Percentiles rank a stretch among this genome's conserved stretches.
phyloP scores from a whole-genome alignment of 2,888 invertebrate genomes.

The Calameuta pallipes region DNA sequence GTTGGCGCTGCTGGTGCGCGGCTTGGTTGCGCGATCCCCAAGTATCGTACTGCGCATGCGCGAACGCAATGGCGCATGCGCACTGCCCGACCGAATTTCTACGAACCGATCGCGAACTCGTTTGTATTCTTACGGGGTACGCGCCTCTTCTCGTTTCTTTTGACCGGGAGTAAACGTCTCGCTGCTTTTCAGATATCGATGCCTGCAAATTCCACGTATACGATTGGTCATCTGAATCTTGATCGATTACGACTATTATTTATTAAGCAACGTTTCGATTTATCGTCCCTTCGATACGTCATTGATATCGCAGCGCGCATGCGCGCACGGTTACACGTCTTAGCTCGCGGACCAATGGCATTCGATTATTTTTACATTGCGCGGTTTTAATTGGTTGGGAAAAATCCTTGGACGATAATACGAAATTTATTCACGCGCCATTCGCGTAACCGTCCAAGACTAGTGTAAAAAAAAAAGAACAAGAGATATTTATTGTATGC shows the following conservation, averaged over 20 bases:
- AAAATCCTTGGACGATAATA: background rate
- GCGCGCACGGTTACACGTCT: background rate
- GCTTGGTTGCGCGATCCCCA: conserved; percentile 24
- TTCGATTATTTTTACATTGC: background rate
- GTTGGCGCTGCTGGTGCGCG: background rate
- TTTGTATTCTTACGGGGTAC: conserved; percentile 20
- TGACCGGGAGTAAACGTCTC: conserved; percentile 26
- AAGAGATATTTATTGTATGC: background rate
- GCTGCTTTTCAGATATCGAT: background rate
- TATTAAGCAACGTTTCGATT: background rate
- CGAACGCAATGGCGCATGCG: conserved; percentile 13
- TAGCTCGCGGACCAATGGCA: background rate
- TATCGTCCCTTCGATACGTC: background rate
- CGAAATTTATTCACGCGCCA: background rate
- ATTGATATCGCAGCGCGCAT: background rate
- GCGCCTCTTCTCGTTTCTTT: conserved; percentile 23
- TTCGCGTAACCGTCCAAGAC: no score
- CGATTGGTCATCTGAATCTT: background rate
- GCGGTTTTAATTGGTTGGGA: background rate
- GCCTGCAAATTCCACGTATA: background rate
- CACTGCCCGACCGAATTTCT: conserved; percentile 26
- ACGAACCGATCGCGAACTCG: conserved; percentile 23
- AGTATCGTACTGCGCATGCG: conserved; percentile 21
- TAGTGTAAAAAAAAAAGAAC: background rate
- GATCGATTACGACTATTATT: background rate